Conservation (phyloP, 2,797 vertebrate species). For the Brotula barbata region DNA sequence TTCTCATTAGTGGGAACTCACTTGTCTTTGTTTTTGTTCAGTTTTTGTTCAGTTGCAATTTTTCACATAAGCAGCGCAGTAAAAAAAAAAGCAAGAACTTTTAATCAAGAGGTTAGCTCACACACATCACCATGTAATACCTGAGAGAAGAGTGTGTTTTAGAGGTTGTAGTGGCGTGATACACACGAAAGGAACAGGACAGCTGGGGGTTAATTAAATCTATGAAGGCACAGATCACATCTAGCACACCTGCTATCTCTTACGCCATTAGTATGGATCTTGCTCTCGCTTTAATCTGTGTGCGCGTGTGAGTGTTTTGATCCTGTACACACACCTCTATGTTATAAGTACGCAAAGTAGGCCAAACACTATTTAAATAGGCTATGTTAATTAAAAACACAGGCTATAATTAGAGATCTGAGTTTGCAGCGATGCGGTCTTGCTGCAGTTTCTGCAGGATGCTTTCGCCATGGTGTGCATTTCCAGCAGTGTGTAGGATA, state of each 20-base stretch:
- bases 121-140: no score
- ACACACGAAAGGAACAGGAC: conserved; percentile 46
- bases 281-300: conserved; percentile 7
- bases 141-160: no score
- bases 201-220: conserved; percentile 66
- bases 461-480: conserved; percentile 16
- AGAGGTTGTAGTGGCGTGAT: conserved; percentile 14
- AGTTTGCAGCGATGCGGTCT: conserved; percentile 25
- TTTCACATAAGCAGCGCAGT: not conserved
- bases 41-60: not conserved
- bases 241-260: conserved; percentile 46
- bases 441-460: conserved; percentile 7
- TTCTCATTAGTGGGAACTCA: conserved; percentile 7
- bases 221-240: conserved; percentile 37
- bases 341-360: conserved; percentile 54
- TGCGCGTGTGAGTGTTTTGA: conserved; percentile 8
- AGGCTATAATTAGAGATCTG: conserved; percentile 57
- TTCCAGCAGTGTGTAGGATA: conserved; percentile 23
- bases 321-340: conserved; percentile 10
- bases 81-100: not conserved
- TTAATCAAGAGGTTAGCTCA: no score
- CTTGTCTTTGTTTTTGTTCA: conserved; percentile 8
- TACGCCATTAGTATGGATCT: conserved; percentile 10
- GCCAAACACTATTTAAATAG: conserved; percentile 55
- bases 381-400: conserved; percentile 50